Evolutionary conservation across 2,113 vertebrate genomes (phyloP).

Genomic region (Sinosuthora webbiana): DNA sequence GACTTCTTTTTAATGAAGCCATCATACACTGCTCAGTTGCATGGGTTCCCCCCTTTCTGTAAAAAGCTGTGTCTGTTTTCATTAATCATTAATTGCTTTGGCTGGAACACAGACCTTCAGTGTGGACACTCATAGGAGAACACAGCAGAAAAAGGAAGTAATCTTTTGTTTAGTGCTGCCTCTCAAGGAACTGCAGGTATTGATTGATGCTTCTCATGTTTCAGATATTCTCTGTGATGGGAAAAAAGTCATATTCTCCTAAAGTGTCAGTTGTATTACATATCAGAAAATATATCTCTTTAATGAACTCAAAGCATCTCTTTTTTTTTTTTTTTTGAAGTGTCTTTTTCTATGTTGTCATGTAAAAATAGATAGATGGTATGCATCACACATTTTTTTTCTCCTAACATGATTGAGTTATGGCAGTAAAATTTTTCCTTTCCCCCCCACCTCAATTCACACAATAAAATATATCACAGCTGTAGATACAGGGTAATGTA

Average conservation of each 20-base stretch:
- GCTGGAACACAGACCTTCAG: neutral
- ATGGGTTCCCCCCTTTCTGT: neutral
- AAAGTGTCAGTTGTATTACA: neutral
- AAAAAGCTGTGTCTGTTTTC: neutral
- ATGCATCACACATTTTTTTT: neutral
- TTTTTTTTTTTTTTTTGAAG: neutral
- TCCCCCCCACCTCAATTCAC: neutral
- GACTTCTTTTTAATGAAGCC: neutral
- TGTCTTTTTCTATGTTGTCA: neutral
- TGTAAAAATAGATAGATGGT: neutral
- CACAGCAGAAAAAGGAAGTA: neutral
- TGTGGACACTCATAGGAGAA: neutral
- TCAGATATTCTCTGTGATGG: neutral
- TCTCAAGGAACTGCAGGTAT: neutral
- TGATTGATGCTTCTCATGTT: neutral
- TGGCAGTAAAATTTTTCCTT: neutral
- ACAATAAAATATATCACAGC: neutral
- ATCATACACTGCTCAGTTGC: neutral
- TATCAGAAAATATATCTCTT: neutral
- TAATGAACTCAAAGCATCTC: neutral
- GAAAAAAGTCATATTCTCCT: neutral
- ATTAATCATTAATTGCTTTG: conserved; percentile 34
- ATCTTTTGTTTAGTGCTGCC: neutral
- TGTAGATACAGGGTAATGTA: neutral
- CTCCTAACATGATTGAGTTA: neutral